Conservation (phyloP, 2,888 invertebrate species). For the Lobophora halterata region DNA sequence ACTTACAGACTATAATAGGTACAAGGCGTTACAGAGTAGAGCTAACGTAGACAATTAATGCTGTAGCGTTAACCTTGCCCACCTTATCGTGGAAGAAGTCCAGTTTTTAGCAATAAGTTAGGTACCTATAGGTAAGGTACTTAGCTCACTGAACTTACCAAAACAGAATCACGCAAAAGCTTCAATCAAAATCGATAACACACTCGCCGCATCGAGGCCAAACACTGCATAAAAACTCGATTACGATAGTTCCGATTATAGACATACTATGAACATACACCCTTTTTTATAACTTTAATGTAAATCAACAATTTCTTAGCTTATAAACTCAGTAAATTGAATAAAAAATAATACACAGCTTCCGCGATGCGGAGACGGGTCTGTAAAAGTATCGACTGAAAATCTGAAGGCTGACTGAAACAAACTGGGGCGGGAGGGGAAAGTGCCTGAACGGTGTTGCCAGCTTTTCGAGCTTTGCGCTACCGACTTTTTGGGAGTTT, state of each 20-base stretch:
- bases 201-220: conserved; percentile 13
- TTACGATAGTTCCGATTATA: too few species aligned
- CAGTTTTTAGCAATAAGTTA: too few species aligned
- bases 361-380: conserved; percentile 17
- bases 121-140: too few species aligned
- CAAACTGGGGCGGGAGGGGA: conserved; percentile 16
- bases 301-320: not conserved
- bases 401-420: conserved; percentile 1
- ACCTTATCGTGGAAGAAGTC: too few species aligned
- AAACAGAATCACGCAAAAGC: not conserved
- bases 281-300: conserved; percentile 5
- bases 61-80: too few species aligned
- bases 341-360: not conserved
- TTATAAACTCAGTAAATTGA: not conserved
- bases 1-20: too few species aligned
- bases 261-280: conserved; percentile 6
- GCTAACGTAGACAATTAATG: too few species aligned
- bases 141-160: too few species aligned
- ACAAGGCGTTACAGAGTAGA: too few species aligned
- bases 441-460: conserved; percentile 19
- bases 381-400: conserved; percentile 56
- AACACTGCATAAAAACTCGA: conserved; percentile 16
- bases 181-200: conserved; percentile 17
- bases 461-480: conserved; percentile 20
- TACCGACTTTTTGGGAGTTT: conserved; percentile 12